Conservation (phyloP, 2,888 invertebrate species). For the Emmelina monodactyla region DNA sequence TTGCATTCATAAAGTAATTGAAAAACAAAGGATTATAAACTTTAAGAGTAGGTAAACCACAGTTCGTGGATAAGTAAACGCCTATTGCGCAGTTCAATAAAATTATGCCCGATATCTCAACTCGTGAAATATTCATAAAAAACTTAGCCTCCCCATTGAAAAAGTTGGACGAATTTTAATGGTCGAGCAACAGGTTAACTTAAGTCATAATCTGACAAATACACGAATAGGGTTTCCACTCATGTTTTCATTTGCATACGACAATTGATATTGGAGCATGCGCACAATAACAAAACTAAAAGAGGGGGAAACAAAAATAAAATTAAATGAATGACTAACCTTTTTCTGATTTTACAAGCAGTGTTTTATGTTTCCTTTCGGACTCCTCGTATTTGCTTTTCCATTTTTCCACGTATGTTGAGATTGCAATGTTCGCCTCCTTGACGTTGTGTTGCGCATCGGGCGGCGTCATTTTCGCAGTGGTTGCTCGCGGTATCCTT, state of each 20-base stretch:
- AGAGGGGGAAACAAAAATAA: slow-evolving; percentile 23
- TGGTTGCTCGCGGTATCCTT: slow-evolving; percentile 60
- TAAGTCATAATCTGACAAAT: slow-evolving; percentile 53
- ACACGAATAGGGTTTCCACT: slow-evolving; percentile 50
- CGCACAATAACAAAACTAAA: slow-evolving; percentile 32
- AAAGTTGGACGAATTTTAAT: slow-evolving; percentile 44
- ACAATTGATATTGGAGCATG: slow-evolving; percentile 37
- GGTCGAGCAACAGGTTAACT: slow-evolving; percentile 56
- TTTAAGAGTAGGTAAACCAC: too few species aligned
- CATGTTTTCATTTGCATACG: slow-evolving; percentile 49
- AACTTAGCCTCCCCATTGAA: slow-evolving; percentile 24
- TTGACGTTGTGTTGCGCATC: slow-evolving; percentile 56
- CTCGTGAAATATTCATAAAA: background rate
- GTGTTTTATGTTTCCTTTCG: slow-evolving; percentile 71
- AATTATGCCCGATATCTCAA: background rate
- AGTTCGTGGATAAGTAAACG: too few species aligned
- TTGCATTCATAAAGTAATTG: too few species aligned
- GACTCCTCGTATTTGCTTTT: slow-evolving; percentile 75
- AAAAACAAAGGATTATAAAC: too few species aligned
- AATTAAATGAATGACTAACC: slow-evolving; percentile 55
- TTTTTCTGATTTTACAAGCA: slow-evolving; percentile 74
- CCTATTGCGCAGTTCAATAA: slow-evolving; percentile 6
- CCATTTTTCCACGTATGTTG: slow-evolving; percentile 68
- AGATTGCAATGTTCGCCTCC: slow-evolving; percentile 55
- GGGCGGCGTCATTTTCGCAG: slow-evolving; percentile 59